Evolutionary conservation across 1,140 invertebrate species (phyloP).

Genomic region (Bombus vancouverensis): DNA sequence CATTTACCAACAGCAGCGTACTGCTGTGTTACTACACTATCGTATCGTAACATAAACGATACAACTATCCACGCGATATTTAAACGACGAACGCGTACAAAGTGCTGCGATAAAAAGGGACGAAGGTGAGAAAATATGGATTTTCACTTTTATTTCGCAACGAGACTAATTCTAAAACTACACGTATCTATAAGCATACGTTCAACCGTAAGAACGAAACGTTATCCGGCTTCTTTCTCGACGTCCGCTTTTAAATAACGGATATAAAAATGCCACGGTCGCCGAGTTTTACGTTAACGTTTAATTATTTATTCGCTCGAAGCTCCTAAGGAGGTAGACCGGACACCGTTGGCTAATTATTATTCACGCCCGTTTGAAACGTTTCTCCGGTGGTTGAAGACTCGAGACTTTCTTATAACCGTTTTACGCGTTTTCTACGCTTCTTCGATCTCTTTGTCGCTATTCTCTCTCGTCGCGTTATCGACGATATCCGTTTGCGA

Average conservation of each 20-base stretch:
- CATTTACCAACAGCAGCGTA: too few relatives aligned
- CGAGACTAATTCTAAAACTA: too few relatives aligned
- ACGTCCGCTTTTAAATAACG: conserved; percentile 48
- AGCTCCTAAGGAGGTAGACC: conserved; percentile 48
- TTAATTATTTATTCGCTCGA: conserved; percentile 54
- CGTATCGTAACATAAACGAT: too few relatives aligned
- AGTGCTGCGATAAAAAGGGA: too few relatives aligned
- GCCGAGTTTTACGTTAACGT: conserved; percentile 48
- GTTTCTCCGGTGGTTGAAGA: conserved; percentile 17
- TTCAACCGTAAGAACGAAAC: too few relatives aligned
- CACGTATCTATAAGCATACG: too few relatives aligned
- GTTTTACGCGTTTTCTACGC: neutral
- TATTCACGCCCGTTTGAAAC: conserved; percentile 47
- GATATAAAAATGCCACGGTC: conserved; percentile 51
- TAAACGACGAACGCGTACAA: too few relatives aligned
- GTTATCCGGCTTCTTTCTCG: conserved; percentile 23
- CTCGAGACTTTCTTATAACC: conserved; percentile 38
- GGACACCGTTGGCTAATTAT: conserved; percentile 36
- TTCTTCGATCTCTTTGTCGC: neutral
- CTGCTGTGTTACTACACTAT: too few relatives aligned
- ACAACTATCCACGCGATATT: too few relatives aligned
- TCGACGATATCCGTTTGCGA: neutral
- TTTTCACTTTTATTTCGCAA: too few relatives aligned
- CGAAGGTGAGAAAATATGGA: too few relatives aligned
- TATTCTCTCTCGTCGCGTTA: neutral